Evolutionary conservation across 2,888 invertebrate genomes (phyloP).

Genomic region (Ischnura elegans): DNA sequence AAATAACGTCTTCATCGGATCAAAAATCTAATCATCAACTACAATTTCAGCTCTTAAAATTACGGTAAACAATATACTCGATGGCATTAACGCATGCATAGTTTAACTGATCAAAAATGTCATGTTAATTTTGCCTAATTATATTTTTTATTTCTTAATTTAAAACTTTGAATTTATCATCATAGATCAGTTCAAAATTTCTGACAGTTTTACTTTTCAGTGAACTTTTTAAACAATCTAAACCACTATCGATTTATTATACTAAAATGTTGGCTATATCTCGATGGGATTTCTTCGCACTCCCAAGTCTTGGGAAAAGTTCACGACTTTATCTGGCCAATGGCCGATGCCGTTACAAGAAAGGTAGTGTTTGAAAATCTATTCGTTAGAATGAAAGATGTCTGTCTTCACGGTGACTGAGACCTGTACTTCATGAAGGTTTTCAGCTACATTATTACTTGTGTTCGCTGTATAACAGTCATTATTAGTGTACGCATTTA

Average conservation of each 20-base stretch:
- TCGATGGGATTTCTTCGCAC: background rate
- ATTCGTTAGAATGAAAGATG: conserved; percentile 65
- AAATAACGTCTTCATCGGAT: no score
- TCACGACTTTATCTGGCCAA: conserved; percentile 37
- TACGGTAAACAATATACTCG: no score
- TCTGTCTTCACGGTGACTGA: conserved; percentile 47
- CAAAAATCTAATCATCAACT: no score
- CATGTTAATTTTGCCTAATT: no score
- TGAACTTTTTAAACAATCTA: background rate
- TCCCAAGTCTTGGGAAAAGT: background rate
- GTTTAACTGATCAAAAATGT: no score
- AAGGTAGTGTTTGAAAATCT: conserved; percentile 53
- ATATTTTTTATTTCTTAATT: no score
- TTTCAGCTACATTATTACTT: background rate
- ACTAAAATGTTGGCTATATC: background rate
- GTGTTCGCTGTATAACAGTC: background rate
- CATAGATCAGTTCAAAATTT: no score
- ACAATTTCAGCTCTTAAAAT: no score
- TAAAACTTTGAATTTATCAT: no score
- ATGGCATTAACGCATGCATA: no score
- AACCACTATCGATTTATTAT: no score
- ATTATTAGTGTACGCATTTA: background rate
- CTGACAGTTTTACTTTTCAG: background rate
- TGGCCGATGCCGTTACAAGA: background rate
- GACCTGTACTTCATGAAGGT: background rate